These are phyloP conservation scores for Eutrigla gurnardus DNA, from an alignment of 2,797 vertebrate species.

Conservation along the genomic window DNA sequence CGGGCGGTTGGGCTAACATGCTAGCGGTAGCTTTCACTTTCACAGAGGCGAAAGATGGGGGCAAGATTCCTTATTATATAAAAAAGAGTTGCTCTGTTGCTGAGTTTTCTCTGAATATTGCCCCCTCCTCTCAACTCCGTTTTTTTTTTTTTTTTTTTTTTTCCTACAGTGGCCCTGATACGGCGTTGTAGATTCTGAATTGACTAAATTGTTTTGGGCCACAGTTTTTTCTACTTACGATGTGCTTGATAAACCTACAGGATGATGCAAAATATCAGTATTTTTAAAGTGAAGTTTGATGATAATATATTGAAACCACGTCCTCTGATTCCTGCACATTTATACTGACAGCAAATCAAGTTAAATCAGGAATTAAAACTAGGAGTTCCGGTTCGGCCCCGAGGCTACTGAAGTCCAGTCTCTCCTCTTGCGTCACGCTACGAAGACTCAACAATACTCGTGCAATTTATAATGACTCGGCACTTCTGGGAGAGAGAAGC, in stretches of 20 bases:
- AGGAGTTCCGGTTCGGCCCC: slow-evolving; percentile 3
- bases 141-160: too few relatives aligned
- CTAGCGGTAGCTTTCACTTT: too few relatives aligned
- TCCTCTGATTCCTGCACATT: slow-evolving; percentile 16
- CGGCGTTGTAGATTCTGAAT: too few relatives aligned
- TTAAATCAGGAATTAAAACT: slow-evolving; percentile 40
- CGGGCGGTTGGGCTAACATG: too few relatives aligned
- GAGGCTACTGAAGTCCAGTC: slow-evolving; percentile 23
- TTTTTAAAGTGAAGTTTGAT: slow-evolving; percentile 7
- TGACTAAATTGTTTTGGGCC: too few relatives aligned
- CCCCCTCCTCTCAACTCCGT: too few relatives aligned
- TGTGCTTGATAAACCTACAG: background rate
- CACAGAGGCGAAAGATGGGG: too few relatives aligned
- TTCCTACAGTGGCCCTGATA: too few relatives aligned
- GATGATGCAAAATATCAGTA: background rate
- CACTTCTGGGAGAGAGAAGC: slow-evolving; percentile 26
- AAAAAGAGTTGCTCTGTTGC: too few relatives aligned
- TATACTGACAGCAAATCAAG: slow-evolving; percentile 40
- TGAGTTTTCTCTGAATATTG: too few relatives aligned
- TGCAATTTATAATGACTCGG: slow-evolving; percentile 19
- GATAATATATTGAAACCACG: slow-evolving; percentile 14
- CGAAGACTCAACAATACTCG: slow-evolving; percentile 27
- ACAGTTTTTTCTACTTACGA: background rate
- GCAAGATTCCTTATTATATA: too few relatives aligned
- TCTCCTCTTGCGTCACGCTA: slow-evolving; percentile 6